Evolutionary conservation across 2,113 vertebrate species (phyloP).

Genomic region (Erythrocercus mccallii): DNA sequence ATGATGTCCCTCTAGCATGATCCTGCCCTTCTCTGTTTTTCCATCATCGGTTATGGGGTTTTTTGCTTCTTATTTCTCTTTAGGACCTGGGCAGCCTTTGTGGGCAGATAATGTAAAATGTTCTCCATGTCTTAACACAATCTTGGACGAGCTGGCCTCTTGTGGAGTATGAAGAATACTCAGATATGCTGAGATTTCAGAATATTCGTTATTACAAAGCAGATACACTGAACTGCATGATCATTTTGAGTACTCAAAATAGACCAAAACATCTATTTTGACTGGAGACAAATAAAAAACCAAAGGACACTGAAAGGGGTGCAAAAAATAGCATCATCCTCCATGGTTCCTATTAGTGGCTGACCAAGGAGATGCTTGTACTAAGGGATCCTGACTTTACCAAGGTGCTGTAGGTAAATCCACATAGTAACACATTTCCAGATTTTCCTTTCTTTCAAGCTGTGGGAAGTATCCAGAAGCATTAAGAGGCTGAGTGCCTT

Average conservation of each 20-base stretch:
- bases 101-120: neutral
- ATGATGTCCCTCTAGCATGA: neutral
- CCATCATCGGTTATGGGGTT: accelerated
- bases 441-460: neutral
- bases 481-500: neutral
- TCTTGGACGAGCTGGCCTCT: neutral
- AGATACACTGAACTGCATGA: neutral
- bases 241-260: neutral
- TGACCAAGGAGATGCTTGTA: neutral
- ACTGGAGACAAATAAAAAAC: neutral
- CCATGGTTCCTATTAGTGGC: neutral
- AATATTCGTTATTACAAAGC: neutral
- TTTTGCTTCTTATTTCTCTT: neutral
- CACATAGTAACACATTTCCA: neutral
- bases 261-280: neutral
- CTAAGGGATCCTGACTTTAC: neutral
- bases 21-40: neutral
- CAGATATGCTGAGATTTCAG: neutral
- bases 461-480: neutral
- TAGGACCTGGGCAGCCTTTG: neutral
- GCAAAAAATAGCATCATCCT: neutral
- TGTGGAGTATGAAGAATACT: neutral
- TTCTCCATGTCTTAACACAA: neutral
- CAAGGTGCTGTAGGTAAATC: neutral
- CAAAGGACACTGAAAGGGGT: neutral